Percentiles rank a stretch among this genome's conserved stretches.
Conservation (phyloP, 2,797 vertebrate genomes). For the Eutrigla gurnardus region DNA sequence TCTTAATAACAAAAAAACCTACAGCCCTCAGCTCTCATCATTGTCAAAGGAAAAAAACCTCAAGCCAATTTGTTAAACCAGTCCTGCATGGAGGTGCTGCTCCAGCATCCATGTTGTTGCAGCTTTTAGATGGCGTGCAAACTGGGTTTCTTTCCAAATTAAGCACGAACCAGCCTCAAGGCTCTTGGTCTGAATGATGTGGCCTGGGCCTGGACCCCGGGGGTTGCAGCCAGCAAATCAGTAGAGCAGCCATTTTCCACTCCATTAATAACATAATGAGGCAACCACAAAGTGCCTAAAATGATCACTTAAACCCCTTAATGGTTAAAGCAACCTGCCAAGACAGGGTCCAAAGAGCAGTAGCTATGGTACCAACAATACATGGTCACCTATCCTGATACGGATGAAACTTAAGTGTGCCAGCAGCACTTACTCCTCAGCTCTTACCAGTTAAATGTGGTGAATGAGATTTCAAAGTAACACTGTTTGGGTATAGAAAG, state of each 20-base stretch:
- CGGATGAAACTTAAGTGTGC: not conserved
- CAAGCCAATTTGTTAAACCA: not conserved
- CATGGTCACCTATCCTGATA: constrained; percentile 26
- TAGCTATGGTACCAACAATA: constrained; percentile 40
- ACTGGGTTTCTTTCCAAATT: constrained; percentile 45
- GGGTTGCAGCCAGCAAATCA: constrained; percentile 26
- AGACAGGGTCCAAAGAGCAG: constrained; percentile 55
- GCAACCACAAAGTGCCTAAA: constrained; percentile 54
- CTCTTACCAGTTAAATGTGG: not conserved
- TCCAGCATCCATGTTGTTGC: constrained; percentile 3
- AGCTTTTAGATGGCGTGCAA: not conserved
- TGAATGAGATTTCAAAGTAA: not conserved
- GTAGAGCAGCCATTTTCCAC: constrained; percentile 66
- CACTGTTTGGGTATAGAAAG: not conserved
- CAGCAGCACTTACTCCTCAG: not conserved
- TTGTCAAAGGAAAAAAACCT: not conserved
- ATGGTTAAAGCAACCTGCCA: constrained; percentile 46
- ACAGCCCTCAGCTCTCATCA: not conserved
- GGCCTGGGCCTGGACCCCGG: constrained; percentile 12
- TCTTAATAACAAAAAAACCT: not conserved
- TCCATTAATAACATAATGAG: constrained; percentile 80
- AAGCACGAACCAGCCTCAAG: constrained; percentile 33
- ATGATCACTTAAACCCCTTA: constrained; percentile 62
- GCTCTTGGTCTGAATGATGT: constrained; percentile 32
- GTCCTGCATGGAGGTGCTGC: constrained; percentile 4